phyloP scores from a whole-genome alignment of 2,113 vertebrate genomes.

The Xenopus tropicalis region DNA sequence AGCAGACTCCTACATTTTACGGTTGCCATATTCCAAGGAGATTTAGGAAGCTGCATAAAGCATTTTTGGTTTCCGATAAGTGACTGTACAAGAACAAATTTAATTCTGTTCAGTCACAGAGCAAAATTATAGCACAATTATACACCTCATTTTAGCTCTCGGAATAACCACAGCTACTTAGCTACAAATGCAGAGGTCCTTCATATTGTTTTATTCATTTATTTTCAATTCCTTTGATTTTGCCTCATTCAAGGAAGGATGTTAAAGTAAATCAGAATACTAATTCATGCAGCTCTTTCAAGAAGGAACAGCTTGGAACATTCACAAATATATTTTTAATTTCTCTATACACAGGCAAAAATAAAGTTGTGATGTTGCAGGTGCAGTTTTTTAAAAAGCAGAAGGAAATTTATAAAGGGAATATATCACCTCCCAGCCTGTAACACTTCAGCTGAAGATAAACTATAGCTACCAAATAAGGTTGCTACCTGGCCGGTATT shows the following conservation, averaged over 20 bases:
- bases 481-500: too few relatives aligned
- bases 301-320: neutral
- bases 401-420: too few relatives aligned
- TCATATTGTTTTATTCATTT: conserved; percentile 24
- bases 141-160: conserved; percentile 24
- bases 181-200: conserved; percentile 26
- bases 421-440: too few relatives aligned
- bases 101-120: conserved; percentile 7
- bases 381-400: too few relatives aligned
- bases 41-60: too few relatives aligned
- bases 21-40: too few relatives aligned
- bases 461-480: too few relatives aligned
- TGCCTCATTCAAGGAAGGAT: neutral
- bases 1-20: too few relatives aligned
- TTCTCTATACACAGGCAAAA: neutral
- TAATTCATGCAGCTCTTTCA: neutral
- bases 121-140: conserved; percentile 38
- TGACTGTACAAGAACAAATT: conserved; percentile 25
- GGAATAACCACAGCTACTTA: conserved; percentile 15
- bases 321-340: neutral
- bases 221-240: conserved; percentile 8
- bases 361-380: neutral
- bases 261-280: neutral
- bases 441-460: too few relatives aligned
- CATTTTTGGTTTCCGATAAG: conserved; percentile 21